Evolutionary conservation across 1,140 invertebrate genomes (phyloP), one percentile per base, ranked within the genome.

Genomic region (Zaprionus taronus): DNA sequence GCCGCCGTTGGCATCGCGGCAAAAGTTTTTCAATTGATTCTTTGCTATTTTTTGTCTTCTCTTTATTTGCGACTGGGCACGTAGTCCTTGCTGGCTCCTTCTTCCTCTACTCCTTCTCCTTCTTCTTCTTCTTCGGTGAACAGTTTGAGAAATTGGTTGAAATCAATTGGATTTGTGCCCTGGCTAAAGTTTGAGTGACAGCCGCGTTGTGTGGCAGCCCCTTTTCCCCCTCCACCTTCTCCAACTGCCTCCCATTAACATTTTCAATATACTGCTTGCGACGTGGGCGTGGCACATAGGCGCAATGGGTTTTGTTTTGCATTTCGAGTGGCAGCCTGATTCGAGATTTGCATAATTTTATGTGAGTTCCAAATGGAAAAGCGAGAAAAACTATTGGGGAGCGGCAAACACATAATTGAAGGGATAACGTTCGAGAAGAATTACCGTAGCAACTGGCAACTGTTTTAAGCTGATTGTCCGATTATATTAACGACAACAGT

Each of bases 11-110:
- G 56, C 68, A 65, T 56, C 62, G 64, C 34, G n/a, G 22, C 36
- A 85, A 84, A 85, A 71, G 69, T 87, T 89, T 89, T 89, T 90
- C 85, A 89, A 90, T 89, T 89, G 84, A 89, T 87, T 81, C 80
- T 86, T 78, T 79, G 61, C 83, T 87, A 83, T 81, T 83, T 77
- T 81, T 77, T 56, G 69, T 90, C 63, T 76, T 72, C 75, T 78
- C 75, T 73, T 80, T 80, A 78, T 75, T 75, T 79, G 78, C 79
- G 44, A 63, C 68, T 49, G 76, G 69, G 71, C 83, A 86, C 83
- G 83, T 85, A 86, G 56, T 71, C 58, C 41, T 17, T 17, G 17
- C 69, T 61, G 3, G 34, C 57, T 63, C 26, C 64, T 67, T 17
- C 44, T 61, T 12, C 15, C 15, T 56, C 17, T 58, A 15, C 28